A percentile compares a stretch with the other conserved stretches of the same genome.
Evolutionary conservation across 2,888 invertebrate species (phyloP).

Genomic region (Heliconius charithonia): DNA sequence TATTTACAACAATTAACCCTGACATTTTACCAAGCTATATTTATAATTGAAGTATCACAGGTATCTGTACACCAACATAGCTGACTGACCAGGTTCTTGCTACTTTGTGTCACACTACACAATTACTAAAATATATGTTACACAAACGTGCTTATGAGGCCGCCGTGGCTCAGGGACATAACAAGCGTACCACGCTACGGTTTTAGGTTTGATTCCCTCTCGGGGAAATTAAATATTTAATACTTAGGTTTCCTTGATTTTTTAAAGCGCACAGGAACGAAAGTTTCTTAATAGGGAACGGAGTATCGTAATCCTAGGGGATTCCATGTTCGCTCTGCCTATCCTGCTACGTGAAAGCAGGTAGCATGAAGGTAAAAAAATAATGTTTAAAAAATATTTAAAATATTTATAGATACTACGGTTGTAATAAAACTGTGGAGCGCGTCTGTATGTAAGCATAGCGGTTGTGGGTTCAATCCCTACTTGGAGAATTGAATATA

Average conservation of each 20-base stretch:
- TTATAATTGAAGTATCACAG: conserved; percentile 9
- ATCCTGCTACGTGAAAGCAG: no score
- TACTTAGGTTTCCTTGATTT: background rate
- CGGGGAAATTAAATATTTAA: background rate
- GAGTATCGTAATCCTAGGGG: no score
- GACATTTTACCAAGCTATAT: conserved; percentile 20
- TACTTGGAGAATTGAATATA: background rate
- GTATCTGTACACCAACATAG: background rate
- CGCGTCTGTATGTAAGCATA: background rate
- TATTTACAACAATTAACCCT: background rate
- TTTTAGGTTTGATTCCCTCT: background rate
- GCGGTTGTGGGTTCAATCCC: background rate
- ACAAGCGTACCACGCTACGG: background rate
- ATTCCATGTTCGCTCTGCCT: no score
- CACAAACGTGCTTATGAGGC: no score
- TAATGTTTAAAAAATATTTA: no score
- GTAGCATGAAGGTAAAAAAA: no score
- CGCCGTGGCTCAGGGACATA: background rate
- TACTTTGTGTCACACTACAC: background rate
- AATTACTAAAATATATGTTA: no score
- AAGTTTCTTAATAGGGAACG: no score
- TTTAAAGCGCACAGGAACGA: no score
- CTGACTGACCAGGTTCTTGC: background rate
- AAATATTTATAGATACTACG: no score
- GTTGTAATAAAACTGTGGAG: no score